Evolutionary conservation across 30 jellyfish, hydroid and myxozoan genomes (phyloP), one percentile per base, ranked within the genome.

Genomic region (Haliclystus octoradiatus): DNA sequence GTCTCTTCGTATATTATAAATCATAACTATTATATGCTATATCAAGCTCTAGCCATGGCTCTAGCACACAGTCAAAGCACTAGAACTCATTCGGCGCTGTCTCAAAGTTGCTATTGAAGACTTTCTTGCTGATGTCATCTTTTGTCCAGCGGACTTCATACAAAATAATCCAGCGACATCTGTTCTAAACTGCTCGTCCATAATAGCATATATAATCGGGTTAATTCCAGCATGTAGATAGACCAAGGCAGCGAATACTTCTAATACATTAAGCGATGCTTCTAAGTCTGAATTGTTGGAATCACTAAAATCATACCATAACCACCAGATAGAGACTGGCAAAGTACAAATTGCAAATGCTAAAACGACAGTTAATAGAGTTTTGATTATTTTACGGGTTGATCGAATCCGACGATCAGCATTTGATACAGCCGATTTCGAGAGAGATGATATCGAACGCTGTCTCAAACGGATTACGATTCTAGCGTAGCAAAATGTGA

Each of bases 271-370:
- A 26, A 82, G 84, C 24, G 87, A 66, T 2, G 74, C 74, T 61
- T 72, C 13, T 26, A 34, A 66, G 28, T 69, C 49, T n/a, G n/a
- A n/a, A n/a, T n/a, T n/a, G n/a, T n/a, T n/a, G n/a, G n/a, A n/a
- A 26, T 81, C 88, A 0, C 84, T 82, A 61, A 82, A 82, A 68
- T 82, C 94, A 69, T 82, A 82, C 84, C 84, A 70, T 9, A 82
- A 83, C 94, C 94, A 82, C 94, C 94, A 82, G 70, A 82, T 63
- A 25, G 94, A 82, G 28, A 88, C 69, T 28, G 94, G 94, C 15
- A 82, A 77, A 12, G 94, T 82, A 15, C 72, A 68, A 31, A 82
- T 26, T 52, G 94, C 94, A 62, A 82, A 82, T 0, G 94, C 83
- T 46, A 63, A 78, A 14, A 82, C 94, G 29, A 82, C 69, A 0